Percentiles rank a stretch among this genome's conserved stretches.
These are phyloP conservation scores for Bellardia pandia DNA, from an alignment of 2,888 invertebrate genomes.

Conservation along the genomic window DNA sequence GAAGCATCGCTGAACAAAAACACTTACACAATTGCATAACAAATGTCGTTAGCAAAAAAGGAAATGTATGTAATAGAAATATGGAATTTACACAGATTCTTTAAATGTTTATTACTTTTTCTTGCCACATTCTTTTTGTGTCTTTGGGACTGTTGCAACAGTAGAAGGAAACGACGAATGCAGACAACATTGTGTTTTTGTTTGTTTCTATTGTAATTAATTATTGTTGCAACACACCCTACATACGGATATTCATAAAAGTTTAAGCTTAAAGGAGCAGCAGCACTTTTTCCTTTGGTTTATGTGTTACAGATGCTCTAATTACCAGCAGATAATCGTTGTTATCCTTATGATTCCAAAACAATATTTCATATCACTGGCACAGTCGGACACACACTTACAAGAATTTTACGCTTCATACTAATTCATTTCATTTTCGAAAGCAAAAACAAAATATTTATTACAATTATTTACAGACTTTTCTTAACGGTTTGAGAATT, in stretches of 20 bases:
- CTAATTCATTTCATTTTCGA: neutral
- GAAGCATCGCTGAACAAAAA: slow-evolving; percentile 22
- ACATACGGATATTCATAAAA: neutral
- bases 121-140: slow-evolving; percentile 41
- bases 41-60: slow-evolving; percentile 32
- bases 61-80: slow-evolving; percentile 16
- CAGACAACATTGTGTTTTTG: slow-evolving; percentile 1
- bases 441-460: neutral
- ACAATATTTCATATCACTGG: slow-evolving; percentile 63
- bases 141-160: slow-evolving; percentile 19
- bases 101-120: slow-evolving; percentile 58
- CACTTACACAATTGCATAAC: slow-evolving; percentile 34
- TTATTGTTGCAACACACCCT: slow-evolving; percentile 47
- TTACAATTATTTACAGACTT: slow-evolving; percentile 30
- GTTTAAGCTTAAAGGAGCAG: neutral
- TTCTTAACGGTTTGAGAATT: slow-evolving; percentile 32
- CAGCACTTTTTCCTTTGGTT: slow-evolving; percentile 44
- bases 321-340: slow-evolving; percentile 68
- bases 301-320: slow-evolving; percentile 68
- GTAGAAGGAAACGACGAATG: slow-evolving; percentile 17
- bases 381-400: neutral
- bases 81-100: slow-evolving; percentile 60
- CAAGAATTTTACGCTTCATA: slow-evolving; percentile 1
- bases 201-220: slow-evolving; percentile 60
- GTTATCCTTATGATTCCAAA: slow-evolving; percentile 55